A percentile compares a stretch with the other conserved stretches of the same genome.
These are phyloP conservation scores for Melipona quadrifasciata DNA, from an alignment of 1,140 invertebrate species.

Conservation along the genomic window DNA sequence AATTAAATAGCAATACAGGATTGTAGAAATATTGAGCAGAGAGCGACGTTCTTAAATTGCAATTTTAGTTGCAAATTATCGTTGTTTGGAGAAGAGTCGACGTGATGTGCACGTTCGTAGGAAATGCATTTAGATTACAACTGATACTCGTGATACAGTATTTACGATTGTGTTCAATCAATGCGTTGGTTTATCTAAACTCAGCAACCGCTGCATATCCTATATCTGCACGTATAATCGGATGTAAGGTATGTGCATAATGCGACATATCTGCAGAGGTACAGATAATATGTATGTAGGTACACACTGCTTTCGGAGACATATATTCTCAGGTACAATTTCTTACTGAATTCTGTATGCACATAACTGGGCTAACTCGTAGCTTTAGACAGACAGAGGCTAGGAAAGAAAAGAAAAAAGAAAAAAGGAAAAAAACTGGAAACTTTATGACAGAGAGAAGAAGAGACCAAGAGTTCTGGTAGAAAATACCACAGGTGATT, in stretches of 20 bases:
- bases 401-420: background rate
- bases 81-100: background rate
- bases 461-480: background rate
- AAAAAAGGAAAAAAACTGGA: background rate
- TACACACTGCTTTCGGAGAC: background rate
- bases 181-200: constrained; percentile 1
- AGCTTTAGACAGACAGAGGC: background rate
- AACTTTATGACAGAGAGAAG: background rate
- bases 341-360: background rate
- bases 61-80: background rate
- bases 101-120: background rate
- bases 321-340: background rate
- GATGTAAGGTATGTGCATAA: constrained; percentile 11
- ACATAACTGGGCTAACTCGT: background rate
- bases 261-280: constrained; percentile 7
- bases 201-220: background rate
- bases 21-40: too few species aligned
- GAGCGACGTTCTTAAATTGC: background rate
- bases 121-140: background rate
- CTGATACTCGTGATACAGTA: background rate
- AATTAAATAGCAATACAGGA: too few species aligned
- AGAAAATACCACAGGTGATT: too few species aligned
- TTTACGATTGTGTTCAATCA: background rate
- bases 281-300: background rate
- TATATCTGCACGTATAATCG: constrained; percentile 5